These are phyloP conservation scores for Agrilus biguttatus DNA, from an alignment of 2,888 invertebrate species.

Conservation along the genomic window DNA sequence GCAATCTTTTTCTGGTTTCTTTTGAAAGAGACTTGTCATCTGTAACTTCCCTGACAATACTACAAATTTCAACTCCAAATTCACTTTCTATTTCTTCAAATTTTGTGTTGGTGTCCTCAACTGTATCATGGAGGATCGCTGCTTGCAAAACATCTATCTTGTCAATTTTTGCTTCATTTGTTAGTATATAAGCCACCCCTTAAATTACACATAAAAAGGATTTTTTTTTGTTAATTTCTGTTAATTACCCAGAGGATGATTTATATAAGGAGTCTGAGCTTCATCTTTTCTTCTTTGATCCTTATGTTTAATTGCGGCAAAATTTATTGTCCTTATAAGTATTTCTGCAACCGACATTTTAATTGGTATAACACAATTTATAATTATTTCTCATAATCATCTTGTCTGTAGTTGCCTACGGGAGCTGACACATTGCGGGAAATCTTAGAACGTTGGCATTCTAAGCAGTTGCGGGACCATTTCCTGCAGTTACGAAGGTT, in stretches of 20 bases:
- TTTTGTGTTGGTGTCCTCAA: slow-evolving; percentile 70
- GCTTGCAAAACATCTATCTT: slow-evolving; percentile 46
- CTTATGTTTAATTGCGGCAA: slow-evolving; percentile 61
- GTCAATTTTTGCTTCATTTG: slow-evolving; percentile 43
- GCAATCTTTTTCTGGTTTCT: slow-evolving; percentile 45
- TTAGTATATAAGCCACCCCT: slow-evolving; percentile 57
- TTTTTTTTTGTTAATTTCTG: background rate
- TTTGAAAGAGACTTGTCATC: slow-evolving; percentile 60
- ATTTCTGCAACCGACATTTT: no score
- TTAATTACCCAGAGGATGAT: slow-evolving; percentile 58
- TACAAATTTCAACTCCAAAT: slow-evolving; percentile 46
- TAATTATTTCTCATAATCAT: no score
- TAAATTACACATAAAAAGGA: slow-evolving; percentile 4
- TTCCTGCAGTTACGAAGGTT: no score
- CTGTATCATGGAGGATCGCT: slow-evolving; percentile 68
- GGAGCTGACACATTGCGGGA: no score
- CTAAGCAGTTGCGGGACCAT: no score
- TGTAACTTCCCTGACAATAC: slow-evolving; percentile 49
- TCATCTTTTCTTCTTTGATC: slow-evolving; percentile 53
- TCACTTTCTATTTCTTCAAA: slow-evolving; percentile 47
- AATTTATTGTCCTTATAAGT: slow-evolving; percentile 31
- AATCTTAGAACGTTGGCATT: no score
- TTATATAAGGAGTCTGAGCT: slow-evolving; percentile 60
- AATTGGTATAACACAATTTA: no score
- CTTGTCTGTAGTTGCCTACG: no score